A percentile compares a stretch with the other conserved stretches of the same genome.
phyloP scores from a whole-genome alignment of 2,888 invertebrate species.

The Thymelicus lineola region DNA sequence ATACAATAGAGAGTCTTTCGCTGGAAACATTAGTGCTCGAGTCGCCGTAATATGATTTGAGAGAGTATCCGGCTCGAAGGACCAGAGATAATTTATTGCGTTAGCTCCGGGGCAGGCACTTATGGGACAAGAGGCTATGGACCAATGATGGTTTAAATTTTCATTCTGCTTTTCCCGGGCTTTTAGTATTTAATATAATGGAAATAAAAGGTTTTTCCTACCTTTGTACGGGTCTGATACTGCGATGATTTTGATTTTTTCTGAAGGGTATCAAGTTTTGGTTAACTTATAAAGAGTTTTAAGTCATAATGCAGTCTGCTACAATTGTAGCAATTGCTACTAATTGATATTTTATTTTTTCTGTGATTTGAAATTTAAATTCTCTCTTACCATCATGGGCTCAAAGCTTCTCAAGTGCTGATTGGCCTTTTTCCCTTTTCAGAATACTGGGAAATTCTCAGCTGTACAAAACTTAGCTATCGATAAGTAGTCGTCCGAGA shows the following conservation, averaged over 20 bases:
- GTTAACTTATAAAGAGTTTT: background rate
- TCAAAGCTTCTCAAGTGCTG: too few species aligned
- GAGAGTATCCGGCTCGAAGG: conserved; percentile 27
- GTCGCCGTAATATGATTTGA: conserved; percentile 26
- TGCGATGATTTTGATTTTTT: background rate
- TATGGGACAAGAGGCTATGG: conserved; percentile 18
- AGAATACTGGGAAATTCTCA: too few species aligned
- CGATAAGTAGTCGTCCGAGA: too few species aligned
- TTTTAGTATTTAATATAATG: conserved; percentile 15
- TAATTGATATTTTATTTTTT: too few species aligned
- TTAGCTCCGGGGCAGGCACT: conserved; percentile 23
- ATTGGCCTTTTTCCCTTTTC: too few species aligned
- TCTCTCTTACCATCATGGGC: too few species aligned
- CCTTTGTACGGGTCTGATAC: background rate
- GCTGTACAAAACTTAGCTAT: too few species aligned
- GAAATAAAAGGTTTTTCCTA: conserved; percentile 1
- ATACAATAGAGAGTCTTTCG: conserved; percentile 20
- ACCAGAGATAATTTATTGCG: conserved; percentile 31
- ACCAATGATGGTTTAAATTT: conserved; percentile 13
- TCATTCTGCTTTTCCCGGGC: conserved; percentile 10
- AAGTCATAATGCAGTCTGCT: background rate
- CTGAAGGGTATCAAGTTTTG: background rate
- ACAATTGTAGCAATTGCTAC: too few species aligned
- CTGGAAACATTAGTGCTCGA: conserved; percentile 22
- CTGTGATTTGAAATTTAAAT: too few species aligned